Conservation (phyloP, 1,140 invertebrate species). For the Mylabris phalerata region DNA sequence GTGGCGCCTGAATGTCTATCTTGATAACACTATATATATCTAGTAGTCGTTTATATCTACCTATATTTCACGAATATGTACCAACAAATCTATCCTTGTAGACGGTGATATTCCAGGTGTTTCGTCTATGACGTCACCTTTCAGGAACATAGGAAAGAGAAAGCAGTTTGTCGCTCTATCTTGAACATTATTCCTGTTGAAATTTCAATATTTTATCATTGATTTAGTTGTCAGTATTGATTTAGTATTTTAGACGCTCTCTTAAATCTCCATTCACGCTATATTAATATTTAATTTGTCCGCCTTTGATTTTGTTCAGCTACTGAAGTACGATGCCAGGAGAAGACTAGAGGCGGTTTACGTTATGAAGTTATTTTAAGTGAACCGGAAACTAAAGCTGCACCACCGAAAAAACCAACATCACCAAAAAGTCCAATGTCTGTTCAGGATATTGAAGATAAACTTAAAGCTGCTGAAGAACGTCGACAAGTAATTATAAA, state of each 20-base stretch:
- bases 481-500: conserved; percentile 63
- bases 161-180: neutral
- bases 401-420: conserved; percentile 56
- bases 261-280: no score
- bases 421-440: conserved; percentile 59
- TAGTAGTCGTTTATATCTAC: neutral
- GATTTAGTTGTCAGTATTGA: no score
- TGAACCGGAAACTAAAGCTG: conserved; percentile 76
- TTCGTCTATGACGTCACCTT: conserved; percentile 13
- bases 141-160: conserved; percentile 14
- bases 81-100: conserved; percentile 5
- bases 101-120: neutral
- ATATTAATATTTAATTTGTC: no score
- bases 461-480: conserved; percentile 85
- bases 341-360: conserved; percentile 80
- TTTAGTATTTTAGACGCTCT: no score
- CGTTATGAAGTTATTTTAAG: conserved; percentile 91
- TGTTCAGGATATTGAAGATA: conserved; percentile 80
- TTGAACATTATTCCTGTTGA: no score
- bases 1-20: conserved; percentile 15
- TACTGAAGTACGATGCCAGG: conserved; percentile 81
- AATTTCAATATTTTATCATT: no score
- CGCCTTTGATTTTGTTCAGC: conserved; percentile 46
- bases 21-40: conserved; percentile 2
- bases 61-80: no score